Evolutionary conservation across 2,797 vertebrate genomes (phyloP).

Genomic region (Gambelia wislizenii): DNA sequence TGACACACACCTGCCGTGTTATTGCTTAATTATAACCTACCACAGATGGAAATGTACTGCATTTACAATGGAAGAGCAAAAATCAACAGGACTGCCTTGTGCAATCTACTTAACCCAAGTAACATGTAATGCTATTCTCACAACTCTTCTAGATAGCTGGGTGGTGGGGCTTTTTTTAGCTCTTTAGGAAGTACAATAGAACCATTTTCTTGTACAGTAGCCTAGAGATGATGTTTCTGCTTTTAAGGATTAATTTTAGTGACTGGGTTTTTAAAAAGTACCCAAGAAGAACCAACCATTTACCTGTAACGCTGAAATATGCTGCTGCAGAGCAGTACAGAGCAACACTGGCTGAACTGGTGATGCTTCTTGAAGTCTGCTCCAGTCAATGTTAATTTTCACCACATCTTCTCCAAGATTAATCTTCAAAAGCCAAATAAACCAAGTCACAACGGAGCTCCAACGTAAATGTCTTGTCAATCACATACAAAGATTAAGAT

Average conservation of each 20-base stretch:
- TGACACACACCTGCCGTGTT: constrained; percentile 87
- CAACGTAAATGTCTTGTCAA: constrained; percentile 43
- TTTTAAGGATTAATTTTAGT: constrained; percentile 62
- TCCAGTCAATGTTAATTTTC: constrained; percentile 86
- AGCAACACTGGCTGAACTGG: constrained; percentile 80
- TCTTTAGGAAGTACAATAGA: constrained; percentile 42
- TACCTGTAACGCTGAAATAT: constrained; percentile 93
- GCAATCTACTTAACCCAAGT: constrained; percentile 69
- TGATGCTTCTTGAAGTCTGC: constrained; percentile 79
- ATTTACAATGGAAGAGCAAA: constrained; percentile 80
- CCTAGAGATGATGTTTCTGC: constrained; percentile 17
- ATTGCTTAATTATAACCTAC: constrained; percentile 88
- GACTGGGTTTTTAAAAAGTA: constrained; percentile 40
- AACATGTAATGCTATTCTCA: constrained; percentile 59
- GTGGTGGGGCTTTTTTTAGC: neutral
- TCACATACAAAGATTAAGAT: constrained; percentile 27
- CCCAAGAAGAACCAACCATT: constrained; percentile 69
- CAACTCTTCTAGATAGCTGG: constrained; percentile 53
- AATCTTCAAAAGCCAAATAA: constrained; percentile 81
- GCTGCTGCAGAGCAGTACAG: constrained; percentile 86
- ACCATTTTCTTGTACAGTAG: constrained; percentile 46
- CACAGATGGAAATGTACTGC: constrained; percentile 82
- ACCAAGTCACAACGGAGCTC: constrained; percentile 57
- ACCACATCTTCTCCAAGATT: constrained; percentile 86
- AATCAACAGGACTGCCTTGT: constrained; percentile 80